phyloP scores from a whole-genome alignment of 2,797 vertebrate species.

The Oreonectes daqikongensis region DNA sequence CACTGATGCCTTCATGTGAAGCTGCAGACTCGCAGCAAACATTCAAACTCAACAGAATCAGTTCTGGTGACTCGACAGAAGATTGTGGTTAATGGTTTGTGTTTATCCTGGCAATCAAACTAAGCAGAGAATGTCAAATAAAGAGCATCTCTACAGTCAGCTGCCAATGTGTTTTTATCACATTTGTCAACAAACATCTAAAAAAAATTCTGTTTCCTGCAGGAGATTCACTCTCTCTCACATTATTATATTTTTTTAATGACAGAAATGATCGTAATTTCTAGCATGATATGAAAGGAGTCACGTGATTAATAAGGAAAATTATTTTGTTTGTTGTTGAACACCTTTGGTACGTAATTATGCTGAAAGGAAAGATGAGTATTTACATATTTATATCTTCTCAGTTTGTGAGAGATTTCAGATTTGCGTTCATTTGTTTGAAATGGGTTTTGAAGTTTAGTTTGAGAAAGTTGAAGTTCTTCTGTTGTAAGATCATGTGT shows the following conservation, averaged over 20 bases:
- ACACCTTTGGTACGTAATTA: neutral
- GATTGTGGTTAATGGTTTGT: too few relatives aligned
- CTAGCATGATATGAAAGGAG: neutral
- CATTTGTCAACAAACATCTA: too few relatives aligned
- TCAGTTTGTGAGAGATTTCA: conserved; percentile 30
- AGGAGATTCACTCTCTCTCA: too few relatives aligned
- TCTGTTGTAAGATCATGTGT: conserved; percentile 53
- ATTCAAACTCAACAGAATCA: neutral
- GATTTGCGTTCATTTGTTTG: conserved; percentile 38
- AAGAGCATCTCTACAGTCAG: neutral
- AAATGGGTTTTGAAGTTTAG: conserved; percentile 41
- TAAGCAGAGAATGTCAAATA: neutral
- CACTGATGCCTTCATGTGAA: neutral
- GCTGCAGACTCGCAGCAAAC: neutral
- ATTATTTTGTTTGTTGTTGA: neutral
- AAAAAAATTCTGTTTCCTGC: too few relatives aligned
- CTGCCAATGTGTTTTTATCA: neutral
- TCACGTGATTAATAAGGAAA: neutral
- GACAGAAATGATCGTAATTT: neutral
- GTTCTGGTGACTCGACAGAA: too few relatives aligned
- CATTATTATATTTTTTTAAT: too few relatives aligned
- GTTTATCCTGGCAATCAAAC: neutral
- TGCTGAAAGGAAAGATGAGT: neutral
- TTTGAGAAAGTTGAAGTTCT: conserved; percentile 60
- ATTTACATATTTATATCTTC: conserved; percentile 33